Conservation (phyloP, 2,888 invertebrate species). For the Rhimphoctona megacephalus region DNA sequence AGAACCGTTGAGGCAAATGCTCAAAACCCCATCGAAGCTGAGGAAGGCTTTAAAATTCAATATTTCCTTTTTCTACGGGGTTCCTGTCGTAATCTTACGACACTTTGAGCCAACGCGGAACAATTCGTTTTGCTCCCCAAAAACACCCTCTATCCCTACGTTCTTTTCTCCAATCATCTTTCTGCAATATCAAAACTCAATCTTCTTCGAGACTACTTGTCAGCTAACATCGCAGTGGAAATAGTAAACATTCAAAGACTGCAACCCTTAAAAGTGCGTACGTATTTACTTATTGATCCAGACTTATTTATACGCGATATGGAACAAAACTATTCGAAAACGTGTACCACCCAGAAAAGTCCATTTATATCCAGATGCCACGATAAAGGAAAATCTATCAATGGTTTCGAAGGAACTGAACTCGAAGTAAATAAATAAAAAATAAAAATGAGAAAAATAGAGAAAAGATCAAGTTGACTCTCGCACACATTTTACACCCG, state of each 20-base stretch:
- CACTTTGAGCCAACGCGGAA: conserved; percentile 62
- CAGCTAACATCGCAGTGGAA: conserved; percentile 15
- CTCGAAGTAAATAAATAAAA: not conserved
- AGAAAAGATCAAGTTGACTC: conserved; percentile 28
- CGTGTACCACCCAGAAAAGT: not conserved
- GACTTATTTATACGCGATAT: conserved; percentile 28
- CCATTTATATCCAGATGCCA: conserved; percentile 6
- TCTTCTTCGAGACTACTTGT: conserved; percentile 24
- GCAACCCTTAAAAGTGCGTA: conserved; percentile 13
- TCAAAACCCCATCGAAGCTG: conserved; percentile 26
- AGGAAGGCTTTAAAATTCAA: conserved; percentile 72
- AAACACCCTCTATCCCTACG: conserved; percentile 59
- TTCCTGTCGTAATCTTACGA: conserved; percentile 14
- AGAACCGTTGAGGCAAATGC: conserved; percentile 59
- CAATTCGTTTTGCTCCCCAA: conserved; percentile 72
- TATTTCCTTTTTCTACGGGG: conserved; percentile 70
- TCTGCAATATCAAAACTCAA: conserved; percentile 8
- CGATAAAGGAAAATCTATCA: conserved; percentile 23
- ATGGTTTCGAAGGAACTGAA: conserved; percentile 4
- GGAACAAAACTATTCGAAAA: conserved; percentile 15
- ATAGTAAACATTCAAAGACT: conserved; percentile 45
- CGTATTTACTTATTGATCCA: conserved; percentile 31
- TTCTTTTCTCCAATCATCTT: conserved; percentile 30
- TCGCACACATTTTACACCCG: conserved; percentile 52
- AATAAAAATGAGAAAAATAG: conserved; percentile 11